These are phyloP conservation scores for Morpho deidamia DNA, from an alignment of 2,888 invertebrate species.

Conservation along the genomic window DNA sequence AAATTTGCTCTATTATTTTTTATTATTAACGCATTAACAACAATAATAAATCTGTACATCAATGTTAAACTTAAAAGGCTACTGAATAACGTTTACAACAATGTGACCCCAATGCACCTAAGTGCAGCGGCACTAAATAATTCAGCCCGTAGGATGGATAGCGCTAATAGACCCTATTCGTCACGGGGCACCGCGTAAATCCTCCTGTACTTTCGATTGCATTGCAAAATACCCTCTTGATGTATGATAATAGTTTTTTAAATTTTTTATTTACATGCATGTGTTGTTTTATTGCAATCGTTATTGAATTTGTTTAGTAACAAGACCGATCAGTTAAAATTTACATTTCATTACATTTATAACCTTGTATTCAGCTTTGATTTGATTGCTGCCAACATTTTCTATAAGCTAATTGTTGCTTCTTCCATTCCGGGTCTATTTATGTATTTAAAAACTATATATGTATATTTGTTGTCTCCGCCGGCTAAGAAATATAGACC, in stretches of 20 bases:
- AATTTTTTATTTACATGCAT: constrained; percentile 1
- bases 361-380: too few species aligned
- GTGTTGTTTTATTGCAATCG: neutral
- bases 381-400: too few species aligned
- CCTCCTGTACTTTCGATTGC: constrained; percentile 65
- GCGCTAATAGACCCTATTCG: constrained; percentile 55
- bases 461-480: too few species aligned
- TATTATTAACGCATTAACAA: neutral
- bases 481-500: too few species aligned
- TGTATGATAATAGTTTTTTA: constrained; percentile 15
- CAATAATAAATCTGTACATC: neutral
- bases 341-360: too few species aligned
- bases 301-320: neutral
- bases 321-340: too few species aligned
- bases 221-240: constrained; percentile 31
- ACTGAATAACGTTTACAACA: constrained; percentile 7
- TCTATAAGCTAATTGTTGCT: too few species aligned
- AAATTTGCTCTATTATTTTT: too few species aligned
- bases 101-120: constrained; percentile 35
- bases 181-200: constrained; percentile 60
- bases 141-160: constrained; percentile 53
- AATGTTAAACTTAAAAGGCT: neutral
- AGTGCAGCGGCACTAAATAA: constrained; percentile 64
- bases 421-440: too few species aligned
- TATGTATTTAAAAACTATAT: too few species aligned